Conservation (phyloP, 2,113 vertebrate genomes). For the Mesembrinibis cayennensis region DNA sequence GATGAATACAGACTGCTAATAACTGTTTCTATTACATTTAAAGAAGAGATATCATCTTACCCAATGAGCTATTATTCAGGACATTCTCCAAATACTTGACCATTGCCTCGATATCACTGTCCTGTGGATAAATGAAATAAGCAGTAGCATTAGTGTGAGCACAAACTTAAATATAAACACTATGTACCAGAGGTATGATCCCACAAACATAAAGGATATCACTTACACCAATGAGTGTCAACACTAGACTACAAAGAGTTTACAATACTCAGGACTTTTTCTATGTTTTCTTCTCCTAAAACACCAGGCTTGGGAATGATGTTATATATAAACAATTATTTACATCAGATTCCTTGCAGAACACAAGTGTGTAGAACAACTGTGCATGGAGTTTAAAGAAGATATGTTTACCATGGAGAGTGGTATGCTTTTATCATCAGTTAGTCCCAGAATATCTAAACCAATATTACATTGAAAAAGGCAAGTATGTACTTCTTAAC, state of each 20-base stretch:
- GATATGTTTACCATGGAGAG: neutral
- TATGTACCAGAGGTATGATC: neutral
- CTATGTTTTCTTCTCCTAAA: neutral
- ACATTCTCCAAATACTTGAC: constrained; percentile 80
- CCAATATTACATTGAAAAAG: neutral
- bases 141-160: neutral
- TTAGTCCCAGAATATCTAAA: neutral
- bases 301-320: neutral
- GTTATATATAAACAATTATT: neutral
- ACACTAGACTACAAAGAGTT: neutral
- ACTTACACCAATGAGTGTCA: neutral
- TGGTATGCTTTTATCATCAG: neutral
- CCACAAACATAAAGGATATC: neutral
- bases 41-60: constrained; percentile 47
- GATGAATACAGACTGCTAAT: neutral
- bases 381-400: neutral
- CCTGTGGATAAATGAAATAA: constrained; percentile 66
- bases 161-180: neutral
- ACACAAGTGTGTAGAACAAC: neutral
- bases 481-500: neutral
- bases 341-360: neutral
- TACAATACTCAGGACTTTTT: neutral
- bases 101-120: constrained; percentile 82
- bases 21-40: neutral
- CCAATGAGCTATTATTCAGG: constrained; percentile 65